Evolutionary conservation across 1,140 invertebrate genomes (phyloP), one percentile per base, ranked within the genome.

Genomic region (Procambarus clarkii): DNA sequence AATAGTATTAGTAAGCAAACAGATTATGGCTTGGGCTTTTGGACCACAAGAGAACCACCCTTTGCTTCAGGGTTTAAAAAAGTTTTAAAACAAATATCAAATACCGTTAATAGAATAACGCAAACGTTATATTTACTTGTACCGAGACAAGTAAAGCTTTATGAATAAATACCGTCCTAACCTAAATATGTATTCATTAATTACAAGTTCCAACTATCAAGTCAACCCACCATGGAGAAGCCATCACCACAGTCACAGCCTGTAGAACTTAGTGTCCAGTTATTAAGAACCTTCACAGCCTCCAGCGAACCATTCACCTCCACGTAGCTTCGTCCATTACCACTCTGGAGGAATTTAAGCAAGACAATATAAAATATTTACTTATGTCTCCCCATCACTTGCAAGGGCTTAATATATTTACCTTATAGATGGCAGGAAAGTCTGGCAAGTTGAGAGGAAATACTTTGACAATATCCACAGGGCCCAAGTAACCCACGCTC

Each of bases 221-320:
- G 18, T 18, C 18, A 64, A 78, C 79, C 58, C 79, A 24, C 79
- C 50, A n/a, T 81, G 5, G 8, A 13, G 2, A 8, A 5, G 7
- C 60, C 81, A 69, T 64, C 34, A 4, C 34, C 34, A 46, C 81
- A 83, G 15, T 64, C 58, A 64, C 81, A 83, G 60, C 81, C 81
- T 2, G 58, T 69, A 24, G 81, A 69, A 9, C 58, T 83, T 3
- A 9, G 18, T 3, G 81, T 83, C 81, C 81, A 83, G 13, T 44
- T 44, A 54, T 83, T 83, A 5, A 15, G 7, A 18, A 83, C 9
- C 7, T 18, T 45, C 44, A 83, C 58, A 3, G 4, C 34, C 60
- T 69, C 34, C 54, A 83, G 3, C 21, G 11, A 46, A 3, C 81
- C 81, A 21, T 83, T n/a, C 81, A 83, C 81, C 18, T 83, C 81